These are phyloP conservation scores for Ceuthmochares aereus DNA, from an alignment of 2,113 vertebrate genomes.

Conservation along the genomic window DNA sequence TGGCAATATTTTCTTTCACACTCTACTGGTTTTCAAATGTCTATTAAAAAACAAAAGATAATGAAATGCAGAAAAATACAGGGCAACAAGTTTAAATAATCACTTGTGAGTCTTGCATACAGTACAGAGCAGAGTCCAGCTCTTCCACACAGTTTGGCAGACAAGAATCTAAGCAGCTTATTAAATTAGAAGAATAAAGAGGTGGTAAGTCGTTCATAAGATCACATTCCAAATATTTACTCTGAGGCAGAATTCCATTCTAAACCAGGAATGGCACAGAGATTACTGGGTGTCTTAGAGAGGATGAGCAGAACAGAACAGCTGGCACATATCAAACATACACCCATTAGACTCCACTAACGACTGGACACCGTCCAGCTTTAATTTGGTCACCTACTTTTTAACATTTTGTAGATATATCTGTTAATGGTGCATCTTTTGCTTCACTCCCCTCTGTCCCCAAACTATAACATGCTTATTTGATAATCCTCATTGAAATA, in stretches of 20 bases:
- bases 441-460: background rate
- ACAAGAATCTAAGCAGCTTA: background rate
- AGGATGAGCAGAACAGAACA: background rate
- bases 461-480: background rate
- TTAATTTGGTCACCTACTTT: rapidly evolving
- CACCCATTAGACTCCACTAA: background rate
- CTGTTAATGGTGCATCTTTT: background rate
- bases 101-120: background rate
- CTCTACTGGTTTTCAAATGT: background rate
- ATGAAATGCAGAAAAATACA: background rate
- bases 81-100: background rate
- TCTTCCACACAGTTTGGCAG: background rate
- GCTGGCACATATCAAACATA: background rate
- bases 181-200: background rate
- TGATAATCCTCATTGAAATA: no score
- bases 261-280: background rate
- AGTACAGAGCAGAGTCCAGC: background rate
- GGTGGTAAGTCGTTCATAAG: background rate
- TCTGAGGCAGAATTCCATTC: background rate
- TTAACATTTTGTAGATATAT: background rate
- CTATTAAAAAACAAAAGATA: background rate
- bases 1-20: background rate
- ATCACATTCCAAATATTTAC: background rate
- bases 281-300: background rate
- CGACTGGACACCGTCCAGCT: background rate